Evolutionary conservation across 1,140 invertebrate species (phyloP), one percentile per base, ranked within the genome.

Genomic region (Berghia stephanieae): DNA sequence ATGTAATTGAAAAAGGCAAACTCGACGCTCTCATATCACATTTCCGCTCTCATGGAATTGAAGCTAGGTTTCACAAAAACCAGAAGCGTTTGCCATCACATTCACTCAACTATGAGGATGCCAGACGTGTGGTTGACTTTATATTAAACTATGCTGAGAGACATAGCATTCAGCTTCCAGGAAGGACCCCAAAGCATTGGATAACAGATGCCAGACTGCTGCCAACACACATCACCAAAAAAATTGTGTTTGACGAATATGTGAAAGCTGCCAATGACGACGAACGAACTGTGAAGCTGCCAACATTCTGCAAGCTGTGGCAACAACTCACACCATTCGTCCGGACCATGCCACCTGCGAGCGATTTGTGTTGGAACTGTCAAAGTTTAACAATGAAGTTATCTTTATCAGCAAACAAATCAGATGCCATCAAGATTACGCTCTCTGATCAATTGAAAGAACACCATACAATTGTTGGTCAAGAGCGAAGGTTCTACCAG

Each of bases 361-460:
- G 67, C 3, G 75, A 77, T 36, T 52, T 77, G 68, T 71, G 75
- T 49, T 77, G 75, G 75, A 13, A 16, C 18, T 77, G 75, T 52
- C 75, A 77, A 46, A 40, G 71, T 10, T 46, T 70, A 40, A 46
- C 40, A 13, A 18, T 18, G 16, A 69, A 69, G 27, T 18, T 69
- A 5, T 16, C 36, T 16, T 13, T 24, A 13, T 10, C 36, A 13
- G 13, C 6, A 27, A 69, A 27, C 36, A 13, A 21, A 27, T 42
- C 67, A 36, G 18, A 21, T 31, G 67, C 6, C 6, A 13, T 6
- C 5, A 69, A 69, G 27, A 69, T 5, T 69, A 31, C 6, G 6
- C 10, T 24, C 16, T 10, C 49, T 18, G n/a, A 31, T n/a, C 13
- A 72, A 10, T 8, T 27, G 49, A 44, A 72, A 44, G 8, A 46